A percentile compares a stretch with the other conserved stretches of the same genome.
Evolutionary conservation across 2,113 vertebrate genomes (phyloP).

Genomic region (Centrocercus urophasianus): DNA sequence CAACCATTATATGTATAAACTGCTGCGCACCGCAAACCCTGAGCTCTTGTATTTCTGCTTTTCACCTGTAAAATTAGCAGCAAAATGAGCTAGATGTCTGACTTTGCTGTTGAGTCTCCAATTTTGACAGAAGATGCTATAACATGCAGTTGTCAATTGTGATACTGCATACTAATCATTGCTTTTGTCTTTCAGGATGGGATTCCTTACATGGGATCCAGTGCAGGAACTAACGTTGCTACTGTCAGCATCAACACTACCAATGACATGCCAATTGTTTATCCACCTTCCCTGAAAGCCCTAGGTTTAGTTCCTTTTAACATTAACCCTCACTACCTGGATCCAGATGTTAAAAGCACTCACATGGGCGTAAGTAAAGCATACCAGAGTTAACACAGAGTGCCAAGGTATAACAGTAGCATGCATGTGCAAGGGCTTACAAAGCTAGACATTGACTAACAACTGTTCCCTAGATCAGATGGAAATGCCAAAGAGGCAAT

Average conservation of each 20-base stretch:
- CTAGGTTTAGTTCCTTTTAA: constrained; percentile 89
- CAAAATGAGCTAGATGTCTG: neutral
- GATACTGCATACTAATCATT: neutral
- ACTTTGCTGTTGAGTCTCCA: neutral
- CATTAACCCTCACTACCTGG: constrained; percentile 90
- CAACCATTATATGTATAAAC: neutral
- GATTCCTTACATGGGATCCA: constrained; percentile 88
- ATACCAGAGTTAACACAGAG: neutral
- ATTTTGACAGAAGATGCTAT: neutral
- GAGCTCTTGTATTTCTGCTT: neutral
- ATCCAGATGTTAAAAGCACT: constrained; percentile 80
- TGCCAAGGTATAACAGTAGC: accelerated
- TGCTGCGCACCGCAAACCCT: neutral
- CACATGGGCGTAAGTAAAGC: constrained; percentile 87
- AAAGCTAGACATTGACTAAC: neutral
- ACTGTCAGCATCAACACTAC: constrained; percentile 88
- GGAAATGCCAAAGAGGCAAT: neutral
- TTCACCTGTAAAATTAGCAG: neutral
- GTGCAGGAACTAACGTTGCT: constrained; percentile 86
- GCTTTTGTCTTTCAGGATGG: constrained; percentile 80
- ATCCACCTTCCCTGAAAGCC: constrained; percentile 83
- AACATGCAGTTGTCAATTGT: neutral
- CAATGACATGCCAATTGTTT: constrained; percentile 92
- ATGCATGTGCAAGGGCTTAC: neutral
- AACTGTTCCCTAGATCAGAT: neutral